phyloP scores from a whole-genome alignment of 2,113 vertebrate species.

The Mystacornis crossleyi region DNA sequence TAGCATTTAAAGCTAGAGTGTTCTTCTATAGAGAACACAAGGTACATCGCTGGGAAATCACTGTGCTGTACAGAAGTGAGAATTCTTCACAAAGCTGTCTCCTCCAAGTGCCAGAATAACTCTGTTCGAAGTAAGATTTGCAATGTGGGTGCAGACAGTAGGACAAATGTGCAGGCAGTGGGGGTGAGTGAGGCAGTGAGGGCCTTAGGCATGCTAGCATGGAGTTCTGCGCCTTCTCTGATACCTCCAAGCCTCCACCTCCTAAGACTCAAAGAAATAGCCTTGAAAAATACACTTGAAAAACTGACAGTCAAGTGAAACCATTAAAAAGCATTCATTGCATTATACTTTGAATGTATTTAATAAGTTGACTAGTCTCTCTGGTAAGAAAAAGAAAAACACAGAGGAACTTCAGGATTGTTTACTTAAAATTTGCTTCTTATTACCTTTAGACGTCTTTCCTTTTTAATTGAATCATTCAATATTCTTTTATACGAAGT shows the following conservation, averaged over 20 bases:
- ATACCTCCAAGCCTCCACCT: neutral
- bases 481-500: slow-evolving; percentile 22
- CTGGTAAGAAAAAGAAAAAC: slow-evolving; percentile 2
- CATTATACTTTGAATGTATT: neutral
- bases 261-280: neutral
- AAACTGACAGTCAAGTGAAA: neutral
- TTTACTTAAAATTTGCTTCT: slow-evolving; percentile 29
- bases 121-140: neutral
- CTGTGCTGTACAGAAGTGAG: neutral
- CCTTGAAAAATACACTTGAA: neutral
- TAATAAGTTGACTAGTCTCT: neutral
- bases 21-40: neutral
- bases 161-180: neutral
- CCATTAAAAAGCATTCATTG: neutral
- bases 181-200: neutral
- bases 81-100: neutral
- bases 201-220: neutral
- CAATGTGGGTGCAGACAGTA: neutral
- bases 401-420: slow-evolving; percentile 8
- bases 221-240: neutral
- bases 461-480: slow-evolving; percentile 16
- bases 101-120: neutral
- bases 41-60: neutral
- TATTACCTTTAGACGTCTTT: slow-evolving; percentile 1
- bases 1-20: neutral